Conservation (phyloP, 2,888 invertebrate species). For the Nemoura dubitans region DNA sequence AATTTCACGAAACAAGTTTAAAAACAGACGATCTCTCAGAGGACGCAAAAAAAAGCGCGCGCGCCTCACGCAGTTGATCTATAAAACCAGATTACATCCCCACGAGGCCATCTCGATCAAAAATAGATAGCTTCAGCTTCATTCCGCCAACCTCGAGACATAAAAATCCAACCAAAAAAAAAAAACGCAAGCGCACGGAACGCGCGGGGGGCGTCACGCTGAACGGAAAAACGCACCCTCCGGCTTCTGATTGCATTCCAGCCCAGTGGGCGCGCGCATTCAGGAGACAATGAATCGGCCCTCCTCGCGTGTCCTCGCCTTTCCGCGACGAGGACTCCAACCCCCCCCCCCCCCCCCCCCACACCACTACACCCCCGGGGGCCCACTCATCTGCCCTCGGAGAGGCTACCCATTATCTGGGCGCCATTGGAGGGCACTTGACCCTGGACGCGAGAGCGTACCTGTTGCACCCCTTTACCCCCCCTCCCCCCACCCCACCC, state of each 20-base stretch:
- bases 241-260: not conserved
- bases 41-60: too few species aligned
- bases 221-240: not conserved
- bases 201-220: not conserved
- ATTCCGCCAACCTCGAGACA: not conserved
- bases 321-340: not conserved
- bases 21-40: too few species aligned
- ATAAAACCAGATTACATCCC: not conserved
- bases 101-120: not conserved
- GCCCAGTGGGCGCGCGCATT: not conserved
- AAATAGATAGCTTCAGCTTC: not conserved
- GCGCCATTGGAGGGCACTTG: too few species aligned
- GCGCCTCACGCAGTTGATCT: not conserved
- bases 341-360: not conserved
- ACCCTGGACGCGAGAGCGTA: too few species aligned
- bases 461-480: too few species aligned
- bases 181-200: not conserved
- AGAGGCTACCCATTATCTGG: too few species aligned
- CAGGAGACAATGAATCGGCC: too few species aligned
- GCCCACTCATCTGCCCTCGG: not conserved
- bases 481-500: too few species aligned
- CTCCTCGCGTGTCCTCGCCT: too few species aligned
- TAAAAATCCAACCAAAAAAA: not conserved
- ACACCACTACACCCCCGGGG: not conserved
- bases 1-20: too few species aligned